Base-by-base conservation (phyloP, 2,888 invertebrate species). In the Aethes cnicana region DNA sequence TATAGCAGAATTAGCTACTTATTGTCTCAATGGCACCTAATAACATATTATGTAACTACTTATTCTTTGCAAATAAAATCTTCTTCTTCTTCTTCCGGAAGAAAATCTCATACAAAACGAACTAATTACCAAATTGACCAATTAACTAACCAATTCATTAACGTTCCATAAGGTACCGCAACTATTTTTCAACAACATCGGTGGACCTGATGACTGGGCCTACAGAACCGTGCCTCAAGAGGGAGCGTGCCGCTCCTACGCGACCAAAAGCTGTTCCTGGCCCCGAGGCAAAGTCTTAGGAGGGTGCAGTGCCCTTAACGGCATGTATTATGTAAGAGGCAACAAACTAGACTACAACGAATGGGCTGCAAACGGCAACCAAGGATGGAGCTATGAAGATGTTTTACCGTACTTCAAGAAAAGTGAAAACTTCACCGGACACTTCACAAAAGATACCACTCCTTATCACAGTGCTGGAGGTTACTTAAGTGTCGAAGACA, bases 211-310 rank as follows among this genome's bases (percentile, higher is more conserved):
- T 14, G 92, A 93, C 63, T 93, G 93, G 92, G 78, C 75, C 16
- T 92, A 92, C 63, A 84, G 81, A 58, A 88, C 90, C 0, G 81
- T 90, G 57, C 88, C 88, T 1, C 74, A 84, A 58, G 72, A 83
- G 8, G 73, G 77, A 9, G 74, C 75, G 30, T 88, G 90, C 36
- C 83, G 81, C 56, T 74, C 81, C 39, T 88, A 89, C 42, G 75
- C 64, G 60, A 61, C 54, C 18, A 68, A 78, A 47, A 58, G 77
- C n/a, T 83, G 83, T 46, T 75, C 79, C 0, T 92, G 92, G 92
- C 91, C 93, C 1, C 81, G 93, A 28, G 94, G 94, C 0, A 93
- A 92, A 64, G 81, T 90, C 46, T 75, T 93, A 55, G 93, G 93
- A 32, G 93, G 93, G 1, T 83, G 84, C 2, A 91, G 92, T 23